Base-by-base conservation (phyloP, 2,113 vertebrate species). In the Myiagra hebetior region DNA sequence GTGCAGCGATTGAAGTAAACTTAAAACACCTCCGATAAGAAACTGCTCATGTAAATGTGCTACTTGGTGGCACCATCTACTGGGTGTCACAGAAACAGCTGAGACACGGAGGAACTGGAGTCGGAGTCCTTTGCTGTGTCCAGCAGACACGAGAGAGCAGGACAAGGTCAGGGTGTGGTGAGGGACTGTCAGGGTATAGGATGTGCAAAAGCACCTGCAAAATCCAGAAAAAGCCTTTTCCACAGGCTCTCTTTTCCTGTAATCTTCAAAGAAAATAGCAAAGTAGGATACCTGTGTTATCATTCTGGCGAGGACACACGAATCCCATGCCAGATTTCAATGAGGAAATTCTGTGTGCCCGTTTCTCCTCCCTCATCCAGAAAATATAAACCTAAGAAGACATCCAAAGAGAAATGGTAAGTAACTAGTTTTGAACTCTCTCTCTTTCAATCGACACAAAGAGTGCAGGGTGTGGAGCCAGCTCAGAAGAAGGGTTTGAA, bases 1-100 rank as follows among this genome's bases (percentile, higher is more conserved):
- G 21, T 28, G 37, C 30, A 64, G 67, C 17, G 20, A 59, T 50
- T 46, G 60, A 65, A 69, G 35, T 4, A 62, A 90, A 35, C 5
- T 63, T 59, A 65, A 93, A 92, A 81, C 7, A 1, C 91, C 91
- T 92, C 94, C 75, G 72, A 95, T 10, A 74, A 95, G 67, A 92
- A 95, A 81, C 11, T 0, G 0, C 47, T 39, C 7, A 4, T 46
- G 16, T 8, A 39, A 52, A 42, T 4, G 23, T 1, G 2, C 41
- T 89, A 6, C 35, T 24, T 84, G 72, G 68, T 94, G 91, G 88
- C 88, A 95, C 94, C 94, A 93, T 74, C 92, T 95, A 5, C 83
- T 70, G 91, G 78, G 81, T 68, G 68, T 24, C 63, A 33, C 24
- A 86, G 88, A 77, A 93, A 74, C 11, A 65, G 55, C 83, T 42